A percentile compares a stretch with the other conserved stretches of the same genome.
These are phyloP conservation scores for Hofmannophila pseudospretella DNA, from an alignment of 2,888 invertebrate species.

Conservation along the genomic window DNA sequence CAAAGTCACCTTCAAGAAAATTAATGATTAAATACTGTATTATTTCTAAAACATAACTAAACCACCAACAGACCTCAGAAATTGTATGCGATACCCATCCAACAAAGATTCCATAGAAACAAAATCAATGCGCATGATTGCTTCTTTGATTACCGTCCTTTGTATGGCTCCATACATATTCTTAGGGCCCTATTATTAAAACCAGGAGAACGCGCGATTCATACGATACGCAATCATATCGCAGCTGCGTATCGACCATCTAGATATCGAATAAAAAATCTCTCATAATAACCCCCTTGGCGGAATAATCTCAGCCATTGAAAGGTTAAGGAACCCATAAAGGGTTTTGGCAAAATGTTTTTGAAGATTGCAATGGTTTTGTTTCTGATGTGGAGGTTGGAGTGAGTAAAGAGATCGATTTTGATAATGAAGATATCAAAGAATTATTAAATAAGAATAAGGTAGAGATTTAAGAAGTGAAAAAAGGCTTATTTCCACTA, in stretches of 20 bases:
- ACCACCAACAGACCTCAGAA: no score
- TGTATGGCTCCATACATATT: background rate
- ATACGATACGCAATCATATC: slow-evolving; percentile 32
- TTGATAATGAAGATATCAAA: background rate
- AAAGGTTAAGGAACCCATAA: background rate
- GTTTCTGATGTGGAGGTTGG: background rate
- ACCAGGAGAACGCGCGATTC: slow-evolving; percentile 31
- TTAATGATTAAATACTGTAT: no score
- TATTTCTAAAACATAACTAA: no score
- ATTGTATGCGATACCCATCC: background rate
- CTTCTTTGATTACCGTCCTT: slow-evolving; percentile 29
- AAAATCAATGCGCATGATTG: slow-evolving; percentile 1
- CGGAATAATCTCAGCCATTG: slow-evolving; percentile 28
- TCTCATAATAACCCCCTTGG: slow-evolving; percentile 44
- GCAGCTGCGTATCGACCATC: slow-evolving; percentile 27
- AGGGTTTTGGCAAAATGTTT: background rate
- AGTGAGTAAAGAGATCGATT: background rate
- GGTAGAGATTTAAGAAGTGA: no score
- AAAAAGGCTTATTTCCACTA: no score
- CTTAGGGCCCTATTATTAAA: slow-evolving; percentile 39
- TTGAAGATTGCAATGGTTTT: no score
- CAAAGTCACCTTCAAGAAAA: no score
- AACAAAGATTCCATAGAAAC: slow-evolving; percentile 3
- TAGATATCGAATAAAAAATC: slow-evolving; percentile 27
- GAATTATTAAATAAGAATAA: no score